phyloP scores from a whole-genome alignment of 1,140 invertebrate genomes.

The Formica exsecta region DNA sequence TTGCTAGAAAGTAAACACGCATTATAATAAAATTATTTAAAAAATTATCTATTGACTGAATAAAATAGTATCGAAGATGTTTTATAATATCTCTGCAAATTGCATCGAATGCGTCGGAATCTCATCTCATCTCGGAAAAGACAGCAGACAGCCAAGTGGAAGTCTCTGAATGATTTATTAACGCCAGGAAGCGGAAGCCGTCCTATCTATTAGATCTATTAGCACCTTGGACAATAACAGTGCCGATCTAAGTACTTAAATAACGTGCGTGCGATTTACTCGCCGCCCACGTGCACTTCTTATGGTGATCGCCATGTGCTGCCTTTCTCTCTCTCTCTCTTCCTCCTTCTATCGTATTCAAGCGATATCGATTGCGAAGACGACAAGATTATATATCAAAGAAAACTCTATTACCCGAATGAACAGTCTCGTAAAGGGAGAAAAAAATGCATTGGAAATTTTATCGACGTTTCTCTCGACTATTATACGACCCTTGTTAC shows the following conservation, averaged over 20 bases:
- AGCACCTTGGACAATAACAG: conserved; percentile 81
- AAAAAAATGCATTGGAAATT: conserved; percentile 11
- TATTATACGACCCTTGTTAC: background rate
- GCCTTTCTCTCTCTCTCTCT: conserved; percentile 25
- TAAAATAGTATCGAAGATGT: background rate
- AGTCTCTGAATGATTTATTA: conserved; percentile 79
- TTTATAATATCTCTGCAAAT: background rate
- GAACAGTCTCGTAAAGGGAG: background rate
- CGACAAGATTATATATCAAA: conserved; percentile 4
- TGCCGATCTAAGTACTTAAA: conserved; percentile 78
- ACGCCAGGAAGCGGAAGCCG: conserved; percentile 79
- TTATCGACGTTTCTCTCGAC: background rate
- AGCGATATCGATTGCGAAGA: conserved; percentile 77
- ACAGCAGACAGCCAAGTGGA: conserved; percentile 49
- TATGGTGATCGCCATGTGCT: conserved; percentile 36
- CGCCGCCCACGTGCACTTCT: conserved; percentile 78
- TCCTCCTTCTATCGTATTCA: conserved; percentile 29
- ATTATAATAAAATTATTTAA: conserved; percentile 16
- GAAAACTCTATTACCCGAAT: conserved; percentile 46
- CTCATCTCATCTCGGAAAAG: conserved; percentile 7
- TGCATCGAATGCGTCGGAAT: background rate
- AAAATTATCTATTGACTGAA: background rate
- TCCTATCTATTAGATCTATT: conserved; percentile 77
- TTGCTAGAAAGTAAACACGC: background rate
- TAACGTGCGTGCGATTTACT: conserved; percentile 76